Evolutionary conservation across 2,797 vertebrate species (phyloP).

Genomic region (Syngnathus acus): DNA sequence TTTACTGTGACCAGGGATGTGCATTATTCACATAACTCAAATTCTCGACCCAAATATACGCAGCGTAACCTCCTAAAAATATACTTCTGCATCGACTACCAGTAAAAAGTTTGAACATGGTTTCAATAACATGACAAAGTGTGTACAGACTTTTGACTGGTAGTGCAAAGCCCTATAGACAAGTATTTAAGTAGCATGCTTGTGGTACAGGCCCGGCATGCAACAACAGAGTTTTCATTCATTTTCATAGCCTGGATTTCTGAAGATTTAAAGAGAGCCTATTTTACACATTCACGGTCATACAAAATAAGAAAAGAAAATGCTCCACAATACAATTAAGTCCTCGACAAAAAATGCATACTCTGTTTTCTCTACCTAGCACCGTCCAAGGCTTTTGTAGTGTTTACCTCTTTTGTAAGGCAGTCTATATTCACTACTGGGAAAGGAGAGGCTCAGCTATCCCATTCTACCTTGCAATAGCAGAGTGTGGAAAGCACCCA

Average conservation of each 20-base stretch:
- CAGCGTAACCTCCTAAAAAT: not conserved
- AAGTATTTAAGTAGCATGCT: not conserved
- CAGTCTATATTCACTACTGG: not conserved
- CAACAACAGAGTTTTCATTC: not conserved
- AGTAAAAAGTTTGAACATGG: not conserved
- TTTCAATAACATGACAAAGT: not conserved
- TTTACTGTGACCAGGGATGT: not conserved
- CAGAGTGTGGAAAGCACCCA: constrained; percentile 23
- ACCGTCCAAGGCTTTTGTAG: not conserved
- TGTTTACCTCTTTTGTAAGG: not conserved
- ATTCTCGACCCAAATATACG: not conserved
- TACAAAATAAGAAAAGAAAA: not conserved
- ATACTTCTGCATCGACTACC: not conserved
- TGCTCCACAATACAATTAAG: not conserved
- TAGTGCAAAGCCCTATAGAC: not conserved
- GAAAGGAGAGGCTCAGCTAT: not conserved
- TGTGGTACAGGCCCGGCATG: not conserved
- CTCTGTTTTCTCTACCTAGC: not conserved
- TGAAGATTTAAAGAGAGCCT: not conserved
- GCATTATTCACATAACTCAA: not conserved
- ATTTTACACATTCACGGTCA: not conserved
- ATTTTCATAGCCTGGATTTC: not conserved
- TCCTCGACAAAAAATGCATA: not conserved
- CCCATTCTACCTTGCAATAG: not conserved
- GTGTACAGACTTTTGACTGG: not conserved